phyloP scores from a whole-genome alignment of 2,797 vertebrate genomes.

The Dromococcyx pavoninus region DNA sequence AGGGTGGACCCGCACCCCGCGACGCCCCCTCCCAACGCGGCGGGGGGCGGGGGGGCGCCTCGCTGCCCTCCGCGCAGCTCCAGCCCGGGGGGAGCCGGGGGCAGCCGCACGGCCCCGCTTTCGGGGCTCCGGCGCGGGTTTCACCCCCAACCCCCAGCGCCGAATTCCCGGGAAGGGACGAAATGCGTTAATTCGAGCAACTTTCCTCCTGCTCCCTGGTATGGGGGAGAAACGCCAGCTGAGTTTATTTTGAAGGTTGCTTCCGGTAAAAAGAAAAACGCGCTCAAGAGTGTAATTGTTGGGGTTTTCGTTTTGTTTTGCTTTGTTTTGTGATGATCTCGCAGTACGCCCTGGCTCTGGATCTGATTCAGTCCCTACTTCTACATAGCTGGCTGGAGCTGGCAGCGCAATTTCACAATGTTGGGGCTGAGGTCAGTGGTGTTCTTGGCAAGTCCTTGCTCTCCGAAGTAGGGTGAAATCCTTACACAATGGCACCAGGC shows the following conservation, averaged over 20 bases:
- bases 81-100: background rate
- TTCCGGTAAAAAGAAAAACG: slow-evolving; percentile 1
- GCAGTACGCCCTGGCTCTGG: background rate
- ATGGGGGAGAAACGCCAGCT: background rate
- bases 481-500: slow-evolving; percentile 19
- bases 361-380: background rate
- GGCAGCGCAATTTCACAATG: slow-evolving; percentile 54
- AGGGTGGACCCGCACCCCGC: slow-evolving; percentile 12
- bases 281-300: background rate
- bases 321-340: background rate
- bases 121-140: no score
- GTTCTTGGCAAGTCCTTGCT: slow-evolving; percentile 38
- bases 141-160: no score
- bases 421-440: slow-evolving; percentile 48
- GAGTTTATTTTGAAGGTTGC: background rate
- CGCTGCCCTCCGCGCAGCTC: no score
- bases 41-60: no score
- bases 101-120: background rate
- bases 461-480: slow-evolving; percentile 33
- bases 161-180: no score
- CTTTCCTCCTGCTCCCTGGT: no score
- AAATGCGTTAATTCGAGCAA: no score
- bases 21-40: background rate
- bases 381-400: slow-evolving; percentile 7
- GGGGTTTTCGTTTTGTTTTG: background rate